These are phyloP conservation scores for Acanthosepion lycidas DNA, from an alignment of 2,888 invertebrate genomes.

Conservation along the genomic window DNA sequence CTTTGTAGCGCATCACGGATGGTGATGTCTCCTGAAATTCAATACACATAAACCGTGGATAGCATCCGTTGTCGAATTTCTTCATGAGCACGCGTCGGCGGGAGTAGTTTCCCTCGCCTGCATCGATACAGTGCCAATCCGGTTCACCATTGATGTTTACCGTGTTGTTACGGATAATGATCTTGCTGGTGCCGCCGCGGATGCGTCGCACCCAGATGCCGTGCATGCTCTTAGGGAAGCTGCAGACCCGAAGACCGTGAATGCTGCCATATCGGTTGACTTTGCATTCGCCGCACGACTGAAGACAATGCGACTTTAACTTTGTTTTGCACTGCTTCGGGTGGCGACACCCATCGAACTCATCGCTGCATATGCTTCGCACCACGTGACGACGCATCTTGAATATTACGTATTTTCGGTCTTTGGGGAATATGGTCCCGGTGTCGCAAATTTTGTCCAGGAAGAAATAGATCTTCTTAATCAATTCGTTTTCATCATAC, in stretches of 20 bases:
- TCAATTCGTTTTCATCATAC: conserved; percentile 54
- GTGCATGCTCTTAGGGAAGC: conserved; percentile 60
- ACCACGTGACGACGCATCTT: conserved; percentile 51
- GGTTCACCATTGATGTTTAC: conserved; percentile 50
- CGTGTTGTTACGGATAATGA: conserved; percentile 52
- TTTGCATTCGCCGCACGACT: conserved; percentile 55
- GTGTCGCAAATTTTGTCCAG: conserved; percentile 65
- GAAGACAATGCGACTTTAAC: conserved; percentile 54
- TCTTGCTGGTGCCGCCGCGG: conserved; percentile 48
- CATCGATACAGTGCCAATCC: conserved; percentile 54
- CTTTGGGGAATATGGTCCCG: conserved; percentile 47
- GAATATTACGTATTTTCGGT: conserved; percentile 53
- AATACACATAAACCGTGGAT: conserved; percentile 66
- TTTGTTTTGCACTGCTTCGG: conserved; percentile 56
- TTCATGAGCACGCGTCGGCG: conserved; percentile 58
- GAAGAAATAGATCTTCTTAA: conserved; percentile 60
- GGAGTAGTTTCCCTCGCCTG: conserved; percentile 51
- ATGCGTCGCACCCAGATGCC: conserved; percentile 59
- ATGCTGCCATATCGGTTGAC: conserved; percentile 35
- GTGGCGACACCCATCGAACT: conserved; percentile 60
- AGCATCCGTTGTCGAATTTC: conserved; percentile 67
- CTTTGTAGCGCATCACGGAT: conserved; percentile 61
- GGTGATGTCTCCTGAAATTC: conserved; percentile 61
- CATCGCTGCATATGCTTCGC: conserved; percentile 62
- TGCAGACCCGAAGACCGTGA: not conserved